Percentiles rank a stretch among this genome's conserved stretches.
Evolutionary conservation across 1,140 invertebrate genomes (phyloP).

Genomic region (Neotoxoptera formosana): DNA sequence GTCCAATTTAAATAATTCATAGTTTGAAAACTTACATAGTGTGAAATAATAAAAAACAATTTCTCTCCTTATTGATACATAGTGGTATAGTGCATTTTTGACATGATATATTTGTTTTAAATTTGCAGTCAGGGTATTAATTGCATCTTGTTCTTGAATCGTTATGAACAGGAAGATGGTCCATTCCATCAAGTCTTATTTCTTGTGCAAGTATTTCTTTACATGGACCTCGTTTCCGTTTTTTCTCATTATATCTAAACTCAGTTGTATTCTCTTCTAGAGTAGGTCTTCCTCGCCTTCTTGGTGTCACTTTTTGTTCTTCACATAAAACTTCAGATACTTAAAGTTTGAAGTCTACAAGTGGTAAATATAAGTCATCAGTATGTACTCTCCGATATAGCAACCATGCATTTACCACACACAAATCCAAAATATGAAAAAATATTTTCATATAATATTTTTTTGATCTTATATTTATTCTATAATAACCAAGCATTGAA

Average conservation of each 20-base stretch:
- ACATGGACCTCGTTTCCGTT: slow-evolving; percentile 1
- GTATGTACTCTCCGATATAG: neutral
- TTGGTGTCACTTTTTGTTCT: neutral
- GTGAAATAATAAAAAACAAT: neutral
- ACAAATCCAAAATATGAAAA: neutral
- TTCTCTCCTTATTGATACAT: neutral
- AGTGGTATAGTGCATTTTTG: neutral
- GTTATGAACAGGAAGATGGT: neutral
- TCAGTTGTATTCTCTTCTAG: neutral
- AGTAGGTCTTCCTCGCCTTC: neutral
- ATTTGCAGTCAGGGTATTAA: neutral
- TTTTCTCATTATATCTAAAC: neutral
- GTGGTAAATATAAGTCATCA: neutral
- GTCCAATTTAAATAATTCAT: too few relatives aligned
- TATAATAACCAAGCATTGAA: neutral
- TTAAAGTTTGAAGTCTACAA: slow-evolving; percentile 13
- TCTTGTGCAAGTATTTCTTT: neutral
- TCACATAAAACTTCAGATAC: slow-evolving; percentile 11
- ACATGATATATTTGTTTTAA: neutral
- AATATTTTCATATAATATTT: slow-evolving; percentile 24
- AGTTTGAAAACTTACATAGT: slow-evolving; percentile 43
- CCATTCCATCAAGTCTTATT: slow-evolving; percentile 58
- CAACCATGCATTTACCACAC: neutral
- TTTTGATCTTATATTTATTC: neutral
- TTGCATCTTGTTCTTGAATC: neutral